These are phyloP conservation scores for Mythimna pallens DNA, from an alignment of 2,888 invertebrate species.

Conservation along the genomic window DNA sequence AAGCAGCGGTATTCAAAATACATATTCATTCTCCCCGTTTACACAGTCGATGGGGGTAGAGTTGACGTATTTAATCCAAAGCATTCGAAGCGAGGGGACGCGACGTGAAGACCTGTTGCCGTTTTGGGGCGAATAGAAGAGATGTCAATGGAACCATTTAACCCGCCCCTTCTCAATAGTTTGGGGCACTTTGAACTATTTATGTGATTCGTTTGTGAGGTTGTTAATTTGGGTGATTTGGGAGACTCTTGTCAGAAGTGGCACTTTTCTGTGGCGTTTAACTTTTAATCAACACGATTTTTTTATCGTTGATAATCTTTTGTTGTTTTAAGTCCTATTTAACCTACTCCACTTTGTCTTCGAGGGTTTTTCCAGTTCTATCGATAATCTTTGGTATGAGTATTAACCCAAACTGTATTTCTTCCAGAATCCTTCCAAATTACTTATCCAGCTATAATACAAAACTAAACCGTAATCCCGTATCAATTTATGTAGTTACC, in stretches of 20 bases:
- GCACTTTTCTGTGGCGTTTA: no score
- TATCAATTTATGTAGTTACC: neutral
- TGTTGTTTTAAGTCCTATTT: neutral
- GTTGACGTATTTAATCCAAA: slow-evolving; percentile 55
- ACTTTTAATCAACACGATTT: neutral
- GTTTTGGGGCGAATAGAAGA: slow-evolving; percentile 32
- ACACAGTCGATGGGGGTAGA: slow-evolving; percentile 44
- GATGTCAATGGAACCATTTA: slow-evolving; percentile 59
- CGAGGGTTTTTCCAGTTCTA: neutral
- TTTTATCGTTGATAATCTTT: neutral
- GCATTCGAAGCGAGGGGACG: slow-evolving; percentile 50
- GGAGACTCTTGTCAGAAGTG: neutral
- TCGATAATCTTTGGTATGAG: neutral
- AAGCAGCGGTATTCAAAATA: slow-evolving; percentile 59
- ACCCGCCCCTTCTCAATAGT: slow-evolving; percentile 58
- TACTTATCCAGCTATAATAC: neutral
- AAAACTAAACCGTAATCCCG: neutral
- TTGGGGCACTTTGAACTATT: slow-evolving; percentile 43
- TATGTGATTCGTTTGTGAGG: slow-evolving; percentile 35
- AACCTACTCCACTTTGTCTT: neutral
- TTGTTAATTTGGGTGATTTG: slow-evolving; percentile 32
- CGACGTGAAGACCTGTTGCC: slow-evolving; percentile 60
- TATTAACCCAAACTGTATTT: neutral
- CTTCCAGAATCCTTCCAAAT: neutral
- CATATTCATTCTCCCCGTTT: slow-evolving; percentile 61